Conservation (phyloP, 1,140 invertebrate genomes). For the Callitettix versicolor region DNA sequence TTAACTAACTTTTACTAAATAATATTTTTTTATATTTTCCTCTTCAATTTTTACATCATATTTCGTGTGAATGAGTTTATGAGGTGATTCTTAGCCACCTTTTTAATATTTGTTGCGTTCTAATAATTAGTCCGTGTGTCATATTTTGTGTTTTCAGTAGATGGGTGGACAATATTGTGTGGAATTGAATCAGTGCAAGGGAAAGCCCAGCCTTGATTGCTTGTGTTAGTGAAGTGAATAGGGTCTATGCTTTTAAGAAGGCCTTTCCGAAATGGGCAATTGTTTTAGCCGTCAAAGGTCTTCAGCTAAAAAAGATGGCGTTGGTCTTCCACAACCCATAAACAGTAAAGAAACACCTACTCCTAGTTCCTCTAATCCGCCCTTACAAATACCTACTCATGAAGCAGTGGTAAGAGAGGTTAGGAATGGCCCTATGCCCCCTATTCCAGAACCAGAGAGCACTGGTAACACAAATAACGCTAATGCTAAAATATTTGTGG, state of each 20-base stretch:
- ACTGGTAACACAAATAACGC: conserved; percentile 15
- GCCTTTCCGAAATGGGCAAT: conserved; percentile 25
- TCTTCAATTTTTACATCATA: no score
- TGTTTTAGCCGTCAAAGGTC: conserved; percentile 28
- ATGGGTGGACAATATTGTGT: no score
- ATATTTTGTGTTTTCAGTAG: no score
- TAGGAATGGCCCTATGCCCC: conserved; percentile 27
- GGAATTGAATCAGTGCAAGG: no score
- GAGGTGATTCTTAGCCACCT: no score
- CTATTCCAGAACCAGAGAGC: conserved; percentile 26
- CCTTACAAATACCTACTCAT: conserved; percentile 18
- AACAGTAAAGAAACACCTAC: conserved; percentile 22
- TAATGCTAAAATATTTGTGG: conserved; percentile 79
- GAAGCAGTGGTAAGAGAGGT: conserved; percentile 20
- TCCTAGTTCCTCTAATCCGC: conserved; percentile 21
- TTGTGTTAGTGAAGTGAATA: no score
- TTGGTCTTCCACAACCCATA: conserved; percentile 14
- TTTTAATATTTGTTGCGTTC: no score
- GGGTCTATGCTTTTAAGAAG: background rate
- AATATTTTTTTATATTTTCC: no score
- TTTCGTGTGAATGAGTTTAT: no score
- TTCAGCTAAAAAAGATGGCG: conserved; percentile 25
- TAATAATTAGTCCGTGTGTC: no score
- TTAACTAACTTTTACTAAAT: no score
- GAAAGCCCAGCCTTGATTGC: no score